These are phyloP conservation scores for Betta splendens DNA, from an alignment of 2,797 vertebrate genomes.

Conservation along the genomic window DNA sequence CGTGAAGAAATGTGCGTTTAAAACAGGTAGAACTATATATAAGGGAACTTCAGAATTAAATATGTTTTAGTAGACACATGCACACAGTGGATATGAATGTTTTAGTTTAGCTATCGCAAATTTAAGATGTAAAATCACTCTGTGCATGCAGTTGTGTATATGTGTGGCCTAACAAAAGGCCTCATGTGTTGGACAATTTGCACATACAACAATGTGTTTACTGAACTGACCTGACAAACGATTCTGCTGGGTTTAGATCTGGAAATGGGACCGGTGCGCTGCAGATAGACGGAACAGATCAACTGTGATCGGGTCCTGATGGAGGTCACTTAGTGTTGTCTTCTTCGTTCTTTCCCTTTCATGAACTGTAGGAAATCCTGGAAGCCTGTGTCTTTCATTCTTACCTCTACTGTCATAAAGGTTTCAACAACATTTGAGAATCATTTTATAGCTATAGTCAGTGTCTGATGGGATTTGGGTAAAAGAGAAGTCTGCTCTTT, in stretches of 20 bases:
- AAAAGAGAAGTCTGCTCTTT: constrained; percentile 41
- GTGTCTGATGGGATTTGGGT: constrained; percentile 5
- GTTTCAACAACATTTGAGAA: background rate
- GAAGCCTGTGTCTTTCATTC: background rate
- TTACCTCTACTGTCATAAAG: constrained; percentile 2
- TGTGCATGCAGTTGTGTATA: constrained; percentile 61
- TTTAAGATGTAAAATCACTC: constrained; percentile 31
- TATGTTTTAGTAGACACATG: constrained; percentile 40
- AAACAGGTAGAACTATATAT: constrained; percentile 40
- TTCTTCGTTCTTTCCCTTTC: constrained; percentile 16
- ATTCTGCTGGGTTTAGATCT: constrained; percentile 13
- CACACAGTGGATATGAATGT: constrained; percentile 51
- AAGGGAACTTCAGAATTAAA: constrained; percentile 31
- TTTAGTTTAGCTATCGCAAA: constrained; percentile 56
- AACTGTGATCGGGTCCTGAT: background rate
- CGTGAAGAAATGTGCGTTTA: constrained; percentile 45
- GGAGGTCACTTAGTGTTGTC: constrained; percentile 12
- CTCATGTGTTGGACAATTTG: constrained; percentile 38
- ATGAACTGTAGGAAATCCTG: constrained; percentile 1
- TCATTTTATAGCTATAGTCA: constrained; percentile 6
- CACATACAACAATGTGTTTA: constrained; percentile 44
- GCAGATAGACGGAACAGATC: constrained; percentile 5
- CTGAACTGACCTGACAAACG: background rate
- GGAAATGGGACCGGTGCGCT: constrained; percentile 8
- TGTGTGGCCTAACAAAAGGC: constrained; percentile 27